phyloP scores from a whole-genome alignment of 30 jellyfish, hydroid and myxozoan genomes.

The Rhopilema esculentum region DNA sequence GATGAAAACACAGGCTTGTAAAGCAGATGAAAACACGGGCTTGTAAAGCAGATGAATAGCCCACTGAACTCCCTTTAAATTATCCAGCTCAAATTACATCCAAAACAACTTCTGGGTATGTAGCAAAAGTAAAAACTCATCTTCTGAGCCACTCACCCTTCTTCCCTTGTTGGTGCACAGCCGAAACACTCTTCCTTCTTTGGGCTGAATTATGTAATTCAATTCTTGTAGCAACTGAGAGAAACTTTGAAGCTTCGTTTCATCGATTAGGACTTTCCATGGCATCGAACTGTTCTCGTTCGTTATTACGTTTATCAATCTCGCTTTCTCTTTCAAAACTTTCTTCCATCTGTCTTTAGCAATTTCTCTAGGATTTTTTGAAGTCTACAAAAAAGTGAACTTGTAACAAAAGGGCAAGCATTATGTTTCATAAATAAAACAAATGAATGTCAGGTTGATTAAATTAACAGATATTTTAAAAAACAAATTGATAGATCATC shows the following conservation, averaged over 20 bases:
- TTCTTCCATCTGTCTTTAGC: slow-evolving; percentile 49
- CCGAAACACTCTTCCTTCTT: slow-evolving; percentile 68
- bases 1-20: too few relatives aligned
- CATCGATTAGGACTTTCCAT: slow-evolving; percentile 61
- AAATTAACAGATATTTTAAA: too few relatives aligned
- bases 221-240: slow-evolving; percentile 66
- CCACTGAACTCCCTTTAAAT: too few relatives aligned
- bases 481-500: not conserved
- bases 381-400: not conserved
- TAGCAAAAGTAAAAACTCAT: too few relatives aligned
- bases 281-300: slow-evolving; percentile 31
- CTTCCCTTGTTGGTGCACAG: slow-evolving; percentile 80
- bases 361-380: not conserved
- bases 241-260: slow-evolving; percentile 38
- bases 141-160: slow-evolving; percentile 38
- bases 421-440: too few relatives aligned
- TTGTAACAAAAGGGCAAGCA: too few relatives aligned
- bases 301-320: slow-evolving; percentile 39
- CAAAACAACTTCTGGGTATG: too few relatives aligned
- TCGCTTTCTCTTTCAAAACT: slow-evolving; percentile 17
- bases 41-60: too few relatives aligned
- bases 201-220: slow-evolving; percentile 58
- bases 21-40: too few relatives aligned
- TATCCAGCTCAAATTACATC: too few relatives aligned
- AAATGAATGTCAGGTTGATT: too few relatives aligned